phyloP scores from a whole-genome alignment of 2,113 vertebrate genomes.

The Equus quagga region DNA sequence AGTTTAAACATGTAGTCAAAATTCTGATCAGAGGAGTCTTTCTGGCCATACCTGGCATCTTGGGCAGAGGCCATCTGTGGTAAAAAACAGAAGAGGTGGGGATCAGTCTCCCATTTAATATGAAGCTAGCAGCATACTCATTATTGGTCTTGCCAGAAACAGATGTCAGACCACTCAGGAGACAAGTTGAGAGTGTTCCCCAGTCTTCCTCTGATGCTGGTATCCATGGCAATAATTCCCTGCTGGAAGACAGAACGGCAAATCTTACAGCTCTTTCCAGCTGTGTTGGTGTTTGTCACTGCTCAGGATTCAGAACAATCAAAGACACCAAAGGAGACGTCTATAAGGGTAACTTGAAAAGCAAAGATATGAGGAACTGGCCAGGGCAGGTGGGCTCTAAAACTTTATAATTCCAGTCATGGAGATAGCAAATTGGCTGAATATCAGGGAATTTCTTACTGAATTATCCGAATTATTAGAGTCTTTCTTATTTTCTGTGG shows the following conservation, averaged over 20 bases:
- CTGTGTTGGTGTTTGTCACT: slow-evolving; percentile 70
- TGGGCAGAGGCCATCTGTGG: slow-evolving; percentile 94
- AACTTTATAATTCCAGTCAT: slow-evolving; percentile 18
- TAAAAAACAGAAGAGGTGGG: slow-evolving; percentile 55
- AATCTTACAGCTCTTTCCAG: slow-evolving; percentile 71
- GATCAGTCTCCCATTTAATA: slow-evolving; percentile 33
- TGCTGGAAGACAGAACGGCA: slow-evolving; percentile 65
- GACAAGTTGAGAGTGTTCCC: slow-evolving; percentile 22
- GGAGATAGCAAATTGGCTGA: neutral
- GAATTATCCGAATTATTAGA: neutral
- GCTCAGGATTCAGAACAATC: slow-evolving; percentile 60
- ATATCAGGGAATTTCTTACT: neutral
- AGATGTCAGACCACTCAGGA: slow-evolving; percentile 62
- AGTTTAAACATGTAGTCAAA: slow-evolving; percentile 98
- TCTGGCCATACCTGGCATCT: slow-evolving; percentile 91
- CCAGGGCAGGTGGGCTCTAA: neutral
- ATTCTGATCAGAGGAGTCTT: slow-evolving; percentile 95
- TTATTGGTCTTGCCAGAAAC: slow-evolving; percentile 68
- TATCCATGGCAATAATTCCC: slow-evolving; percentile 67
- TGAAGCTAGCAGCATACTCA: slow-evolving; percentile 52
- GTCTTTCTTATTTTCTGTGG: neutral
- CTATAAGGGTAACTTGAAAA: slow-evolving; percentile 60
- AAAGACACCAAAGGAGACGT: slow-evolving; percentile 68
- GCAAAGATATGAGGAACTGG: slow-evolving; percentile 8
- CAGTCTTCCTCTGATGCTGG: slow-evolving; percentile 40